Conservation (phyloP, 2,797 vertebrate species). For the Pteronotus mesoamericanus region DNA sequence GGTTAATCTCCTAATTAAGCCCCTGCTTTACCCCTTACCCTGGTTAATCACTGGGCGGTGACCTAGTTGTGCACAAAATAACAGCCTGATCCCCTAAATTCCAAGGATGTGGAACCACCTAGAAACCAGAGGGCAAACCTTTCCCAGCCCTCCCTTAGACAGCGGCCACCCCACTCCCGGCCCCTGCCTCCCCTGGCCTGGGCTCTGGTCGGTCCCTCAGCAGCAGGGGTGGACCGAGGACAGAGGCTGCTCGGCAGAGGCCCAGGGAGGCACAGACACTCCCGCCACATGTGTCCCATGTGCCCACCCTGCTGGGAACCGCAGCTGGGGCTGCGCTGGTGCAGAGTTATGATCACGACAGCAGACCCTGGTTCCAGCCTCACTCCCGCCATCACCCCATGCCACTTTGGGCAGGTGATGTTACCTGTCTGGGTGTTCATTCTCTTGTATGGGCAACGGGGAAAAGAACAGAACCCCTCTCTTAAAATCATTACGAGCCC, state of each 20-base stretch:
- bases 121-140: constrained; percentile 1
- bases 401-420: neutral
- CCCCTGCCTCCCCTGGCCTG: neutral
- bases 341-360: neutral
- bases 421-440: neutral
- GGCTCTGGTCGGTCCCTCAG: neutral
- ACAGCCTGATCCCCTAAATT: constrained; percentile 26
- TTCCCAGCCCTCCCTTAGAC: neutral
- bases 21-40: neutral
- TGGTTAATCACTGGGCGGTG: constrained; percentile 57
- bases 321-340: neutral
- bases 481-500: neutral
- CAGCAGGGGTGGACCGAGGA: neutral
- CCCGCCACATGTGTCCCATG: rapidly evolving
- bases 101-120: neutral
- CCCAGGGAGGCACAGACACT: neutral
- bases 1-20: constrained; percentile 68
- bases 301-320: rapidly evolving
- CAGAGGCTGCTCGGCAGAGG: neutral
- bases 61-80: constrained; percentile 60
- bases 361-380: neutral
- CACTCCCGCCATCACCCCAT: neutral
- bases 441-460: neutral
- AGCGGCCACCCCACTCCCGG: neutral
- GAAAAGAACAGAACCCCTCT: neutral